These are phyloP conservation scores for Saturnia japonica DNA, from an alignment of 2,888 invertebrate species.

Conservation along the genomic window DNA sequence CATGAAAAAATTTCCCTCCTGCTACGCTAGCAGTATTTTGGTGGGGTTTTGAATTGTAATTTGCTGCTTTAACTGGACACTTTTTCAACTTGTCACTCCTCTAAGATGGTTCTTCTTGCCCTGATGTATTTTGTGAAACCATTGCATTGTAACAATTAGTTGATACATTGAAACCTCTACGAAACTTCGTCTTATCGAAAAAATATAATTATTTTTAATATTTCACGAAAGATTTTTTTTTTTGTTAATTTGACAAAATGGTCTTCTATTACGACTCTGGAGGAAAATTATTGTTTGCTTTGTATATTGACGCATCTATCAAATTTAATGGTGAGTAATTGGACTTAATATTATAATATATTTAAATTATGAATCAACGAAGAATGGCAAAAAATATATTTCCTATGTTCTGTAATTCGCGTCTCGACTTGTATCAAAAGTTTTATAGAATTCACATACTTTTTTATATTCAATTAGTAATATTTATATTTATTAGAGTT, in stretches of 20 bases:
- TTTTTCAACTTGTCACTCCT: too few relatives aligned
- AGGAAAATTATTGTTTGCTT: conserved; percentile 23
- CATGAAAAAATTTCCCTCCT: too few relatives aligned
- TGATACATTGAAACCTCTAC: neutral
- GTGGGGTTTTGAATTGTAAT: too few relatives aligned
- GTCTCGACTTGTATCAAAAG: too few relatives aligned
- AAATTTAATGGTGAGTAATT: neutral
- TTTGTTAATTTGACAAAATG: conserved; percentile 39
- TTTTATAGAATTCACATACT: too few relatives aligned
- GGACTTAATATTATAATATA: neutral
- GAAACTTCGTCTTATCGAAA: conserved; percentile 13
- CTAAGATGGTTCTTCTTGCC: too few relatives aligned
- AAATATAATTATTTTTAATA: conserved; percentile 38
- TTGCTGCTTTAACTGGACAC: too few relatives aligned
- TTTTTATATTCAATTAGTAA: too few relatives aligned
- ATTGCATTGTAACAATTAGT: neutral
- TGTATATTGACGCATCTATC: neutral
- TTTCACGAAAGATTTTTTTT: conserved; percentile 42
- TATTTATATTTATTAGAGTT: too few relatives aligned
- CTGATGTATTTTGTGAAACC: neutral
- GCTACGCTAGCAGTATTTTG: too few relatives aligned
- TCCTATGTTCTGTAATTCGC: too few relatives aligned
- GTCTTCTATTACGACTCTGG: conserved; percentile 31
- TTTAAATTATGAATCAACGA: neutral
- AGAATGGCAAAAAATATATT: neutral